phyloP scores from a whole-genome alignment of 2,888 invertebrate genomes.

The Nycteola revayana region DNA sequence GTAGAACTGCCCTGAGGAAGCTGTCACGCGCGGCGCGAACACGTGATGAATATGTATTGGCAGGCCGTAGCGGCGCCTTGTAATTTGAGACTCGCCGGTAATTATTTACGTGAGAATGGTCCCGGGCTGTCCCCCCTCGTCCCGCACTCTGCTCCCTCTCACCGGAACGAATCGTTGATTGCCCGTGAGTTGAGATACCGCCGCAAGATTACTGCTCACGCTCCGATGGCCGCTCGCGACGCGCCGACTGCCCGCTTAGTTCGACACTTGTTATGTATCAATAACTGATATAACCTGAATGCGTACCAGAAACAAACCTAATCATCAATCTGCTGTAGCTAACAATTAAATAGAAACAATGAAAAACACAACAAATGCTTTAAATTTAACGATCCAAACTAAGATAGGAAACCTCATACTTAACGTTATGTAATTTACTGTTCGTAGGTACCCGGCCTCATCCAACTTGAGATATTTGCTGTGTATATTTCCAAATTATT shows the following conservation, averaged over 20 bases:
- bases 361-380: too few relatives aligned
- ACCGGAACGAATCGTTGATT: constrained; percentile 78
- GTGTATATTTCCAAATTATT: too few relatives aligned
- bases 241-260: constrained; percentile 29
- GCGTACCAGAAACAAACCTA: too few relatives aligned
- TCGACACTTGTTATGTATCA: constrained; percentile 19
- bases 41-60: constrained; percentile 79
- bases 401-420: too few relatives aligned
- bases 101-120: constrained; percentile 81
- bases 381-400: too few relatives aligned
- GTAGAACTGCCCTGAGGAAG: constrained; percentile 62
- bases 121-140: constrained; percentile 39
- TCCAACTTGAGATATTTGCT: too few relatives aligned
- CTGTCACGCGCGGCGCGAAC: constrained; percentile 77
- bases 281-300: constrained; percentile 20
- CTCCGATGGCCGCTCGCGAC: constrained; percentile 42
- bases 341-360: too few relatives aligned
- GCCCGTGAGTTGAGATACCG: constrained; percentile 68
- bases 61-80: constrained; percentile 74
- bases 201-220: constrained; percentile 67
- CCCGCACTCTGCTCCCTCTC: constrained; percentile 29
- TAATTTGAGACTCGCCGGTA: constrained; percentile 79
- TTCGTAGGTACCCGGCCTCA: too few relatives aligned
- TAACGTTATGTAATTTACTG: too few relatives aligned
- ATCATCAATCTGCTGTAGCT: too few relatives aligned